These are phyloP conservation scores for Hycleus cichorii DNA, from an alignment of 1,140 invertebrate genomes.

Conservation along the genomic window DNA sequence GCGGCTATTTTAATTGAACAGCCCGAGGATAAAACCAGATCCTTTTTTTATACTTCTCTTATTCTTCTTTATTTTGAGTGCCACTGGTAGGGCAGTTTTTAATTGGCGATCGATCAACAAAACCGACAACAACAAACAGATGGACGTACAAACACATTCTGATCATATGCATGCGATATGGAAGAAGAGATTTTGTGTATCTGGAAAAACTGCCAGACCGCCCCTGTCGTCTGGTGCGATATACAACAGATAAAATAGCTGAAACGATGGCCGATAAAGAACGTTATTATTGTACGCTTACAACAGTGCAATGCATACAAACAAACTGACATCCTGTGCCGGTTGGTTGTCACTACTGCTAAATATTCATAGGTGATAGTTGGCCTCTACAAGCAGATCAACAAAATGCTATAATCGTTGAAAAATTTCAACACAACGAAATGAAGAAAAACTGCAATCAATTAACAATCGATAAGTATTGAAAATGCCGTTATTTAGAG, in stretches of 20 bases:
- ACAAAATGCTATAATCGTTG: too few relatives aligned
- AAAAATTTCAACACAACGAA: too few relatives aligned
- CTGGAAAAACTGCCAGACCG: constrained; percentile 3
- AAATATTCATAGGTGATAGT: constrained; percentile 8
- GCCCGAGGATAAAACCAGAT: neutral
- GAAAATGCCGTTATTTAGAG: too few relatives aligned
- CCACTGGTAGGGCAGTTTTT: neutral
- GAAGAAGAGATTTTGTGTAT: too few relatives aligned
- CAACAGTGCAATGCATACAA: constrained; percentile 8
- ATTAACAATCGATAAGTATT: too few relatives aligned
- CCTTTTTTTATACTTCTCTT: neutral
- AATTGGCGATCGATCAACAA: too few relatives aligned
- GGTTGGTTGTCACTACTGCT: neutral
- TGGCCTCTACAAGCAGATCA: too few relatives aligned
- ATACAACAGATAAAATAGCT: constrained; percentile 7
- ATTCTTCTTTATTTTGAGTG: neutral
- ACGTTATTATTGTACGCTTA: constrained; percentile 1
- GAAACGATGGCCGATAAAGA: constrained; percentile 11
- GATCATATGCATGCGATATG: too few relatives aligned
- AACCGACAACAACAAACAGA: too few relatives aligned
- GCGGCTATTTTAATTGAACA: constrained; percentile 12
- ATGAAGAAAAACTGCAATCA: too few relatives aligned
- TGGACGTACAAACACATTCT: too few relatives aligned
- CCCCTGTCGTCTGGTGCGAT: neutral
- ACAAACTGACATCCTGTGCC: constrained; percentile 14